Evolutionary conservation across 1,140 invertebrate species (phyloP).

Genomic region (Vanessa atalanta): DNA sequence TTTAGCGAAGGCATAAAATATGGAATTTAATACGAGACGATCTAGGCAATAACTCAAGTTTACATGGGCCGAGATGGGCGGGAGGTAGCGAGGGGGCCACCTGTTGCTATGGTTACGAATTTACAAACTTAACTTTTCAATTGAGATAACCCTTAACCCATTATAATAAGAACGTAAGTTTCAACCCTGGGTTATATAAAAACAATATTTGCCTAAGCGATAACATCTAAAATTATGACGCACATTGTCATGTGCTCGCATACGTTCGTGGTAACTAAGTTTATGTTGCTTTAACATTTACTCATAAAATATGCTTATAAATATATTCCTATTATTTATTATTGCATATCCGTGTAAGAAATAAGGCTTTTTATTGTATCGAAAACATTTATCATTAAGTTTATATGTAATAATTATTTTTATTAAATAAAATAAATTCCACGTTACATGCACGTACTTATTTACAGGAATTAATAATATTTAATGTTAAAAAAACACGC

Average conservation of each 20-base stretch:
- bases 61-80: conserved; percentile 45
- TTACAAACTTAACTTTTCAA: conserved; percentile 36
- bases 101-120: conserved; percentile 58
- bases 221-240: conserved; percentile 8
- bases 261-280: conserved; percentile 7
- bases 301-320: conserved; percentile 1
- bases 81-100: conserved; percentile 42
- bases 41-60: conserved; percentile 60
- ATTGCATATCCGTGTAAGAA: background rate
- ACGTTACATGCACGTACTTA: too few species aligned
- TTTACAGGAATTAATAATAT: too few species aligned
- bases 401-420: too few species aligned
- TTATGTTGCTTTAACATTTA: conserved; percentile 4
- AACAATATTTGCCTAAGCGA: conserved; percentile 8
- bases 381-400: too few species aligned
- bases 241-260: conserved; percentile 2
- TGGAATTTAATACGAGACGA: conserved; percentile 42
- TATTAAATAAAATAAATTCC: too few species aligned
- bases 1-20: conserved; percentile 32
- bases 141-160: conserved; percentile 15
- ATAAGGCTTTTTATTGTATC: background rate
- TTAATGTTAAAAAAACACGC: too few species aligned
- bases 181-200: background rate
- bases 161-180: conserved; percentile 3
- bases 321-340: background rate